Evolutionary conservation across 1,140 invertebrate species (phyloP).

Genomic region (Drosophila trapezifrons): DNA sequence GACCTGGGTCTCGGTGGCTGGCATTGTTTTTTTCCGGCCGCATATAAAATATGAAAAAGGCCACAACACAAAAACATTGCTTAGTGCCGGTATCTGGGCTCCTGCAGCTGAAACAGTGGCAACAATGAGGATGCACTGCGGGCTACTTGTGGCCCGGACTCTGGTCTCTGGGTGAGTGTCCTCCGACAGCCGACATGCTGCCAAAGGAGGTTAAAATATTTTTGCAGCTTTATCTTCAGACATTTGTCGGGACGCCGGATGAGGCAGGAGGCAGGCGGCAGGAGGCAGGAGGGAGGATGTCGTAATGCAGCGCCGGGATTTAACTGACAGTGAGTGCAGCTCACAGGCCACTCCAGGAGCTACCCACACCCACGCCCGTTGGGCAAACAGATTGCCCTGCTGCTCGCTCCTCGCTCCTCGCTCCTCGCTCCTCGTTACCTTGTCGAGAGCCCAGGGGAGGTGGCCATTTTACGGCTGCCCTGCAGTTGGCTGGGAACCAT

Average conservation of each 20-base stretch:
- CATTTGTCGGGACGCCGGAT: constrained; percentile 51
- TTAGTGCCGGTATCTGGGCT: constrained; percentile 60
- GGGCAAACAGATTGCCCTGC: constrained; percentile 71
- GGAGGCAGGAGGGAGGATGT: constrained; percentile 31
- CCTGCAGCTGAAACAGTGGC: constrained; percentile 13
- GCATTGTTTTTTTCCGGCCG: constrained; percentile 43
- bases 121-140: constrained; percentile 34
- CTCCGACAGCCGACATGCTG: constrained; percentile 65
- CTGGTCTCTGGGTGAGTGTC: constrained; percentile 24
- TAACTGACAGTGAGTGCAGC: constrained; percentile 77
- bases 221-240: constrained; percentile 82
- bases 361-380: constrained; percentile 30
- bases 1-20: constrained; percentile 1
- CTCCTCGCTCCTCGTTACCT: constrained; percentile 18
- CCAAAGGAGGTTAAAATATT: constrained; percentile 82
- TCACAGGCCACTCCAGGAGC: constrained; percentile 31
- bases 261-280: neutral
- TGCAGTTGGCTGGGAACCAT: constrained; percentile 63
- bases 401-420: constrained; percentile 32
- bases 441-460: constrained; percentile 56
- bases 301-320: constrained; percentile 77
- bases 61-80: constrained; percentile 70
- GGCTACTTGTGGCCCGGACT: constrained; percentile 19
- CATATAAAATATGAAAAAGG: constrained; percentile 71
- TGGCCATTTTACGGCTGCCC: constrained; percentile 76